Evolutionary conservation across 2,797 vertebrate species (phyloP), one percentile per base, ranked within the genome.

Genomic region (Lagorchestes hirsutus): DNA sequence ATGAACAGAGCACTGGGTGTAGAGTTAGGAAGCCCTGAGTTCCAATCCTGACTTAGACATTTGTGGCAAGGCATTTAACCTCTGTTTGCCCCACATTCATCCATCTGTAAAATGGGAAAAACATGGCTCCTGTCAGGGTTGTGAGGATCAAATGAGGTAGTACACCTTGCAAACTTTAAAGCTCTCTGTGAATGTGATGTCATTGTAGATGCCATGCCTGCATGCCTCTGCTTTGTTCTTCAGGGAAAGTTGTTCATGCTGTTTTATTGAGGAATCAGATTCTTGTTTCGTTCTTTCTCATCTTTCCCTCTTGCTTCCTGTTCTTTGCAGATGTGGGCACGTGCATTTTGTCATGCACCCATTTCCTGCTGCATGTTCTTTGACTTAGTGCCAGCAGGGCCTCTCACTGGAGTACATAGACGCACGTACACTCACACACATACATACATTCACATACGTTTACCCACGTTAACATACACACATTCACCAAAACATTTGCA

Each of bases 371-470:
- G n/a, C 18, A 8, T 40, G 40, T 82, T 57, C 92, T 57, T 90
- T 29, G 4, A 8, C 24, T 40, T 46, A n/a, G 46, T 67, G 59
- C 40, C 55, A 59, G 4, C 29, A 31, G 18, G 4, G 11, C 90
- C 14, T 94, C 56, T 58, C 91, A 50, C 1, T 0, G 10, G 46
- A 59, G 46, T 13, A 50, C 29, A 22, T 14, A 67, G 5, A 40
- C 52, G n/a, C 14, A 10, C 46, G 10, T 55, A 14, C 55, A 55
- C 12, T 55, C 55, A 55, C n/a, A n/a, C 56, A 8, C 13, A 55
- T 1, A 1, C 14, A 11, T 4, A 16, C 0, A 13, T n/a, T 14
- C 1, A n/a, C 59, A 28, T 10, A 34, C 10, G 1, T 58, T 52
- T 52, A 5, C 50, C 3, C 56, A 57, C 56, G 2, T 46, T 46